Evolutionary conservation across 2,888 invertebrate genomes (phyloP).

Genomic region (Thysanoteuthis rhombus): DNA sequence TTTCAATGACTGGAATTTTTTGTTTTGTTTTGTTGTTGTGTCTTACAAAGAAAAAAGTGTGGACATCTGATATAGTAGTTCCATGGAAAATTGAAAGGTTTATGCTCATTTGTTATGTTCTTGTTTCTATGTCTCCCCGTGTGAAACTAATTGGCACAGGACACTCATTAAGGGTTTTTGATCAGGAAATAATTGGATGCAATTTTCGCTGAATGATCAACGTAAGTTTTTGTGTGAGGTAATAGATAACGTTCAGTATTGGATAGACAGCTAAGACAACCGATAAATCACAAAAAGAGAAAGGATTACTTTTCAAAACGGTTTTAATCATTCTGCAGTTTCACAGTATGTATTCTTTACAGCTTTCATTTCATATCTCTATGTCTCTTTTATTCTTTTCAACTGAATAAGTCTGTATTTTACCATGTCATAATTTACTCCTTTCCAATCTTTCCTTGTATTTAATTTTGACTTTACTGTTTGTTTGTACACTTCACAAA

Average conservation of each 20-base stretch:
- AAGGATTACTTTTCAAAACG: not conserved
- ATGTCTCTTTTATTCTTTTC: not conserved
- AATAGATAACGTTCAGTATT: not conserved
- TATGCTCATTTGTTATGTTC: not conserved
- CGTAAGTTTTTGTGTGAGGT: not conserved
- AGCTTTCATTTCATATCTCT: no score
- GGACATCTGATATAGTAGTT: not conserved
- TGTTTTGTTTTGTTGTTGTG: no score
- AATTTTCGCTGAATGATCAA: not conserved
- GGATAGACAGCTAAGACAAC: not conserved
- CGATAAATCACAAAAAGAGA: not conserved
- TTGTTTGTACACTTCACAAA: no score
- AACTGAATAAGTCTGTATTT: no score
- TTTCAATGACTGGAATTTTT: no score
- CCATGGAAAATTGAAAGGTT: not conserved
- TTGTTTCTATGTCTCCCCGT: not conserved
- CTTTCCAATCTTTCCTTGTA: no score
- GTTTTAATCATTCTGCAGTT: not conserved
- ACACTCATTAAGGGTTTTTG: not conserved
- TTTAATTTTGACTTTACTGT: no score
- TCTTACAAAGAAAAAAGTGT: not conserved
- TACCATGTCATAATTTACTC: no score
- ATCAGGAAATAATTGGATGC: not conserved
- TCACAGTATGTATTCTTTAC: not conserved
- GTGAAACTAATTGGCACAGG: not conserved